A percentile compares a stretch with the other conserved stretches of the same genome.
phyloP scores from a whole-genome alignment of 1,140 invertebrate genomes.

The Galleria mellonella region DNA sequence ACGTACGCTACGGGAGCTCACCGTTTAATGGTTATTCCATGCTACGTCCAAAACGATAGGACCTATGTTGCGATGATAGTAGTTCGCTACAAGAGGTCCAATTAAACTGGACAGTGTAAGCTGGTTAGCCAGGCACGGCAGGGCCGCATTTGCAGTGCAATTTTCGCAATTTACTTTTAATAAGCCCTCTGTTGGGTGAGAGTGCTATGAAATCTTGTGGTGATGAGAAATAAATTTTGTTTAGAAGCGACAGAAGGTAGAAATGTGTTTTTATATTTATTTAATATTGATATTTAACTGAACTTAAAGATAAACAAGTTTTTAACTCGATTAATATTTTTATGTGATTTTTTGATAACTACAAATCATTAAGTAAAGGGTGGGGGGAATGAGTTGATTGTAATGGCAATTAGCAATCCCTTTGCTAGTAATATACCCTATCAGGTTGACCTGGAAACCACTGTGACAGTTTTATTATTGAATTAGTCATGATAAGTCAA shows the following conservation, averaged over 20 bases:
- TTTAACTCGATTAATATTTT: too few relatives aligned
- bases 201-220: constrained; percentile 53
- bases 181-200: constrained; percentile 51
- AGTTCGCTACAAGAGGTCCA: constrained; percentile 19
- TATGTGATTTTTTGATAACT: too few relatives aligned
- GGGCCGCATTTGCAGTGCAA: constrained; percentile 66
- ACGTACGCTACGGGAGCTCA: constrained; percentile 7
- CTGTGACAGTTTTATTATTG: too few relatives aligned
- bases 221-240: constrained; percentile 16
- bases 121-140: constrained; percentile 46
- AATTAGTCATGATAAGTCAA: too few relatives aligned
- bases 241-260: constrained; percentile 23
- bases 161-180: constrained; percentile 72
- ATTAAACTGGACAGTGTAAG: constrained; percentile 35
- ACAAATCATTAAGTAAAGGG: too few relatives aligned
- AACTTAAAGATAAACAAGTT: too few relatives aligned
- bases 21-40: constrained; percentile 4
- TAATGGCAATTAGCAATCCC: too few relatives aligned
- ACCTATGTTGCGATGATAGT: constrained; percentile 8
- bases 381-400: too few relatives aligned
- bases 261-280: not conserved
- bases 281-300: too few relatives aligned
- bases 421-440: too few relatives aligned
- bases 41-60: constrained; percentile 14
- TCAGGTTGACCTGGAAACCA: too few relatives aligned